Evolutionary conservation across 2,797 vertebrate genomes (phyloP), one percentile per base, ranked within the genome.

Genomic region (Diceros bicornis): DNA sequence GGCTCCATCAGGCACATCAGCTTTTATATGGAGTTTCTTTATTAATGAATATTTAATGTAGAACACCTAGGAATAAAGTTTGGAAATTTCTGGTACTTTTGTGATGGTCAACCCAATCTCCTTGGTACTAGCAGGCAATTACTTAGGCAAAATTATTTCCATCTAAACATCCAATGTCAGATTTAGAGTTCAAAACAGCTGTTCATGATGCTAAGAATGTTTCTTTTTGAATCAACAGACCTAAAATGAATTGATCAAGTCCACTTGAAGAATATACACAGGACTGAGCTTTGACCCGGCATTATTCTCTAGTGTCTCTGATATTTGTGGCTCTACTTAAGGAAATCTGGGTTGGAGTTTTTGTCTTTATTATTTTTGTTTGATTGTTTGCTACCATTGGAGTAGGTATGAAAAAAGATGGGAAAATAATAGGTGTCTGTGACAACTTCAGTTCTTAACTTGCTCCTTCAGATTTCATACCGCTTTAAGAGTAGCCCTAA

Each of bases 201-300:
- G 17, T 90, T 85, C 41, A 64, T 1, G 25, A 59, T 41, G 29
- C 23, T 74, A 23, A 66, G 13, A 34, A 37, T n/a, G 37, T 72
- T 94, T 96, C 32, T 74, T 96, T 96, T 83, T 64, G 44, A 75
- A 78, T 86, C 29, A 89, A 64, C 4, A 92, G 69, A 94, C 47
- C 75, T 37, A 71, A 92, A 71, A 77, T 37, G 44, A 87, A 75
- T 2, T 27, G 27, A 52, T 20, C 41, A 50, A 90, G 50, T 55
- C 52, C 4, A 59, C 37, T 41, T 71, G 25, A 93, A 87, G 87
- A 84, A 69, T 32, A 85, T 20, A 71, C 11, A n/a, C 3, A 29
- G 47, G 61, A 41, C 2, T 17, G 72, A 89, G 66, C 10, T 66
- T 91, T 82, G 88, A 81, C 32, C 18, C 34, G 57, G 13, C 8